Evolutionary conservation across 2,797 vertebrate species (phyloP).

Genomic region (Ceryle rudis): DNA sequence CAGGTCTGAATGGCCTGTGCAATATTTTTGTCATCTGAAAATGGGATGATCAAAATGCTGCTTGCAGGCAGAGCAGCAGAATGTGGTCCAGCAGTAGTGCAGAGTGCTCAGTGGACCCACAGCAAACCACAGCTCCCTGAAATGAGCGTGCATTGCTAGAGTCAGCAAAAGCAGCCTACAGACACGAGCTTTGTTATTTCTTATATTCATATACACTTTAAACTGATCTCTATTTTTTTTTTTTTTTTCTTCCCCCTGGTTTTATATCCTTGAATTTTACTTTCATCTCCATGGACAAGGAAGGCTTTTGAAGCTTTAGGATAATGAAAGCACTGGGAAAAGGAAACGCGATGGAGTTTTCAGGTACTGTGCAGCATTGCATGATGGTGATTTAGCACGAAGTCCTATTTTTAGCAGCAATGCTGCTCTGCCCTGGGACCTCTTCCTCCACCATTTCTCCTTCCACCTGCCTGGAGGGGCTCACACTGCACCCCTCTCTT

Average conservation of each 20-base stretch:
- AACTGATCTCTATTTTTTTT: background rate
- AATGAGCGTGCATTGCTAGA: background rate
- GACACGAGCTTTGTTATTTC: background rate
- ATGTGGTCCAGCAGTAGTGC: fast-evolving
- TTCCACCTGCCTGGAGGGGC: background rate
- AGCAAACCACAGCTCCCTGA: background rate
- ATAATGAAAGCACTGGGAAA: background rate
- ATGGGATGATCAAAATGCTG: background rate
- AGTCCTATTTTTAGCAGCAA: background rate
- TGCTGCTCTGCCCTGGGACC: background rate
- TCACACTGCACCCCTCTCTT: background rate
- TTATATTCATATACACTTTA: background rate
- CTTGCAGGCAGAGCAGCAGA: background rate
- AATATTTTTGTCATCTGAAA: background rate
- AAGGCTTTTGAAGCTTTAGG: background rate
- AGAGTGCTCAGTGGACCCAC: background rate
- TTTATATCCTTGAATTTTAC: background rate
- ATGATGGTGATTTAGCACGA: background rate
- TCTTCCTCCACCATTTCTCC: background rate
- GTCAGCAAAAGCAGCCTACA: background rate
- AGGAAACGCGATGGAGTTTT: background rate
- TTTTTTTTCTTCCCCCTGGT: background rate
- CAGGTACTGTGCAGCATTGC: background rate
- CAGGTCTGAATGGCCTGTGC: background rate
- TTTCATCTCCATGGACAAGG: background rate